These are phyloP conservation scores for Hetaerina americana DNA, from an alignment of 1,140 invertebrate genomes.

Conservation along the genomic window DNA sequence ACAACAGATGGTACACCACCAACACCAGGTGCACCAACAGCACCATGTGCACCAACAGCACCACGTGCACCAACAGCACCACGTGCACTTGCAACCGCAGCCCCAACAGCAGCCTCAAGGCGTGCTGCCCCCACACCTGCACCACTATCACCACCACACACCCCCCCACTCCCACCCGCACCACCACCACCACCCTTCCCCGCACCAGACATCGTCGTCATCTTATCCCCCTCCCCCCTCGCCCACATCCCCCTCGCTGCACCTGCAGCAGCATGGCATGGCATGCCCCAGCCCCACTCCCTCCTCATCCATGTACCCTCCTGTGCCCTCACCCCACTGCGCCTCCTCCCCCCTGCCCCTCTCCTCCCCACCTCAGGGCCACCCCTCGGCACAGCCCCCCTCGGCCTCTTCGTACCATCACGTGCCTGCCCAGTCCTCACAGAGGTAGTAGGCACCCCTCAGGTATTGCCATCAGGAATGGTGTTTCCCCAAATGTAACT, in stretches of 20 bases:
- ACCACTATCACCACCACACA: background rate
- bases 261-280: background rate
- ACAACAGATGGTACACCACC: no score
- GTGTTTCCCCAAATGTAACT: no score
- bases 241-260: background rate
- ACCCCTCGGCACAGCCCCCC: no score
- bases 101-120: background rate
- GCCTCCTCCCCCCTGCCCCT: background rate
- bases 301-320: background rate
- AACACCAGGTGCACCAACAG: background rate
- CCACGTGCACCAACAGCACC: background rate
- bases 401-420: background rate
- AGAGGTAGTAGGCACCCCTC: no score
- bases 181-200: background rate
- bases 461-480: no score
- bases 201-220: background rate
- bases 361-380: background rate
- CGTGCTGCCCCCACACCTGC: no score
- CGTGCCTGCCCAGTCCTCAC: background rate
- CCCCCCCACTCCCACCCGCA: background rate
- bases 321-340: background rate
- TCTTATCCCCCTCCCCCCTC: background rate
- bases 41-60: background rate
- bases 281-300: background rate
- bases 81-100: background rate